Evolutionary conservation across 2,113 vertebrate genomes (phyloP).

Genomic region (Anarhynchus alexandrinus): DNA sequence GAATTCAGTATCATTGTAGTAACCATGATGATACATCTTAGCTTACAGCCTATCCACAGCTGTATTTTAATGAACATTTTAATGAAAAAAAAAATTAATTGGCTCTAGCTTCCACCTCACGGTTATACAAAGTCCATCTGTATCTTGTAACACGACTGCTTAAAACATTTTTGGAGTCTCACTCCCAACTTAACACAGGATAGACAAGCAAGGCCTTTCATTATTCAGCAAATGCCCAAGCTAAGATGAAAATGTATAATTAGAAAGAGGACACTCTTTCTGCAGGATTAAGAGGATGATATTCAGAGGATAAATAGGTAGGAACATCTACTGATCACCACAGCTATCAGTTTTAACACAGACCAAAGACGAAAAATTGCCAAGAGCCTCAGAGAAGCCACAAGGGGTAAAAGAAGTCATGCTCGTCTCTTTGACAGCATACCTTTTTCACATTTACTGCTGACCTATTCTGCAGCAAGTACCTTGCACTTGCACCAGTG

Average conservation of each 20-base stretch:
- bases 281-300: not conserved
- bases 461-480: not conserved
- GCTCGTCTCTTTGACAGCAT: not conserved
- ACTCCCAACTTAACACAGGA: not conserved
- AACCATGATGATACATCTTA: not conserved
- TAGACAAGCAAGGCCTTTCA: not conserved
- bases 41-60: not conserved
- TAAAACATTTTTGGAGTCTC: not conserved
- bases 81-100: not conserved
- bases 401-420: not conserved
- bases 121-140: not conserved
- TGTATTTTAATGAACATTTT: not conserved
- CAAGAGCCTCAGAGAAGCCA: not conserved
- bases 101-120: not conserved
- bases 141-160: not conserved
- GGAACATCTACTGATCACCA: not conserved
- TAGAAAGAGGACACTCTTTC: not conserved
- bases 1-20: not conserved
- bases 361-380: not conserved
- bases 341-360: not conserved
- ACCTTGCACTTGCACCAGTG: not conserved
- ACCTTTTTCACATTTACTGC: not conserved
- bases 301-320: not conserved
- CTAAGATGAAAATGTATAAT: not conserved
- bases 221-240: not conserved